A percentile compares a stretch with the other conserved stretches of the same genome.
Evolutionary conservation across 1,140 invertebrate genomes (phyloP).

Genomic region (Drosophila nasuta): DNA sequence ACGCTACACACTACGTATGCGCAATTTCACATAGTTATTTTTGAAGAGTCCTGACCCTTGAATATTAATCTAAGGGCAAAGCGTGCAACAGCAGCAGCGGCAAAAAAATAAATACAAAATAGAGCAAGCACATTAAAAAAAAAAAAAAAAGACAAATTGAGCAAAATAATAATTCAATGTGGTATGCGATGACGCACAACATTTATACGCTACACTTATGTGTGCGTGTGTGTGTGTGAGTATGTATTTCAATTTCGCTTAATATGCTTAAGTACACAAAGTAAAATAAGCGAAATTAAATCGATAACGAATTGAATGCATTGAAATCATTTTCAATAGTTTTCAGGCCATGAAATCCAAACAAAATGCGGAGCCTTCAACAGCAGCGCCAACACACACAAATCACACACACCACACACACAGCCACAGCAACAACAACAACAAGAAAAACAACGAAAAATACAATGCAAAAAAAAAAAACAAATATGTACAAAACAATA

Average conservation of each 20-base stretch:
- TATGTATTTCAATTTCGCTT: conserved; percentile 48
- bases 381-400: conserved; percentile 48
- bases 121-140: too few species aligned
- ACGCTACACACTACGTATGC: conserved; percentile 17
- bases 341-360: conserved; percentile 75
- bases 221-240: background rate
- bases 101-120: too few species aligned
- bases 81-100: too few species aligned
- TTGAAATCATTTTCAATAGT: conserved; percentile 69
- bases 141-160: too few species aligned
- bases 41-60: background rate
- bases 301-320: conserved; percentile 57
- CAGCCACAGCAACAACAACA: too few species aligned
- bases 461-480: background rate
- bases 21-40: conserved; percentile 35
- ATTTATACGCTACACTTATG: too few species aligned
- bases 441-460: conserved; percentile 12
- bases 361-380: conserved; percentile 73
- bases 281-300: conserved; percentile 40
- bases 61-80: background rate
- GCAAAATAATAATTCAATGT: too few species aligned
- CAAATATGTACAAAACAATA: too few species aligned
- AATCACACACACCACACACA: conserved; percentile 44
- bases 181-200: too few species aligned
- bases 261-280: conserved; percentile 67